Conservation (phyloP, 2,113 vertebrate species). For the Fukomys damarensis region DNA sequence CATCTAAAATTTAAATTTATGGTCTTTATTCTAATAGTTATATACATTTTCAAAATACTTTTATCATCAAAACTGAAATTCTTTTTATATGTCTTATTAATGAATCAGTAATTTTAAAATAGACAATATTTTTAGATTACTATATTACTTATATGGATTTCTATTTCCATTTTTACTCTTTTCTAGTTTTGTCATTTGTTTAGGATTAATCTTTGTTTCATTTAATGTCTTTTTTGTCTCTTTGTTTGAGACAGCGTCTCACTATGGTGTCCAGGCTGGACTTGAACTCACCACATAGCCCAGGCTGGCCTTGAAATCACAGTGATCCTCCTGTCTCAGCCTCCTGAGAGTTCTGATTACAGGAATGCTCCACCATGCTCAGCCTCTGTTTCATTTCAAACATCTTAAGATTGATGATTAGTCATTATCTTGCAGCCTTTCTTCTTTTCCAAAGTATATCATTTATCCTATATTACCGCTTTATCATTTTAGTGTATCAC, state of each 20-base stretch:
- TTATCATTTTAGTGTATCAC: not conserved
- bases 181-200: not conserved
- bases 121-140: not conserved
- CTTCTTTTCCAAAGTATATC: slow-evolving; percentile 10
- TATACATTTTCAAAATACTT: not conserved
- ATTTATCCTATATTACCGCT: not conserved
- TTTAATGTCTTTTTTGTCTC: no score
- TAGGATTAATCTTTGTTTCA: not conserved
- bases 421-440: not conserved
- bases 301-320: no score
- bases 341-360: no score
- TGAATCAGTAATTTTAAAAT: not conserved
- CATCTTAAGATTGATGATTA: not conserved
- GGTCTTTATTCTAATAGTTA: not conserved
- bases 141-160: not conserved
- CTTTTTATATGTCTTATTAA: no score
- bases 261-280: no score
- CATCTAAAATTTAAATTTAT: not conserved
- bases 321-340: no score
- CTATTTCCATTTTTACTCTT: slow-evolving; percentile 7
- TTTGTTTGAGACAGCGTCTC: no score
- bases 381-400: not conserved
- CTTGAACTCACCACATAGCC: no score
- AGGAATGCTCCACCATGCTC: no score
- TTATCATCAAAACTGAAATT: no score